These are phyloP conservation scores for Pterocles burchelli DNA, from an alignment of 2,113 vertebrate genomes.

Conservation along the genomic window DNA sequence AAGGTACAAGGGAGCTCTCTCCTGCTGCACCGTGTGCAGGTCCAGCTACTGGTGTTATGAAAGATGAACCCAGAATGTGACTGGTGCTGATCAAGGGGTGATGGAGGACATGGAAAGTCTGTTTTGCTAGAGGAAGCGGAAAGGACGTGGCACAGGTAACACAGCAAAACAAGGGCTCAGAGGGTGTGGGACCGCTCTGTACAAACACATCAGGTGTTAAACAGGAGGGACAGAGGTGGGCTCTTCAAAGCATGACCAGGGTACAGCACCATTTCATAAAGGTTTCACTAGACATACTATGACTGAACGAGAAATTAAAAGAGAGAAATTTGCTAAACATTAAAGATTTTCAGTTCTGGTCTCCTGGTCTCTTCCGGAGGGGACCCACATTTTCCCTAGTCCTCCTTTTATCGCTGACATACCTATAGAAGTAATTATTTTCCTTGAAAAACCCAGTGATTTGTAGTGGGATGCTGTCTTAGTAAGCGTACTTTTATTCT, in stretches of 20 bases:
- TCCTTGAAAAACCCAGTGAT: constrained; percentile 16
- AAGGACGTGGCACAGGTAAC: rapidly evolving
- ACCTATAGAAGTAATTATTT: not conserved
- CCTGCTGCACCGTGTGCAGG: not conserved
- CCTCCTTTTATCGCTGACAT: too few species aligned
- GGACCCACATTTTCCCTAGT: too few species aligned
- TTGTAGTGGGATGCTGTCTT: not conserved
- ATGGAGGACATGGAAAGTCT: not conserved
- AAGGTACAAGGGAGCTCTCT: not conserved
- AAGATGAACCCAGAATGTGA: not conserved
- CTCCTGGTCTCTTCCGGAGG: too few species aligned
- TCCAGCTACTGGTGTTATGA: not conserved
- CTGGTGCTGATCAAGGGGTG: not conserved
- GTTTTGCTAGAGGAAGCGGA: not conserved
- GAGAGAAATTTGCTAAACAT: not conserved
- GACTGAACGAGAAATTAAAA: not conserved
- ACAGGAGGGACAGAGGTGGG: not conserved
- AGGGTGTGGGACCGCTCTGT: not conserved
- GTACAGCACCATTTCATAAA: too few species aligned
- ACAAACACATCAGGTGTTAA: not conserved
- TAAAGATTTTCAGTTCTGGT: not conserved
- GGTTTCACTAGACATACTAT: not conserved
- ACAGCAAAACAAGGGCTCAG: not conserved
- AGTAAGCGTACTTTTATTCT: constrained; percentile 6
- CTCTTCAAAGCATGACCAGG: not conserved